A percentile compares a stretch with the other conserved stretches of the same genome.
phyloP scores from a whole-genome alignment of 2,797 vertebrate species.

The Masticophis lateralis region DNA sequence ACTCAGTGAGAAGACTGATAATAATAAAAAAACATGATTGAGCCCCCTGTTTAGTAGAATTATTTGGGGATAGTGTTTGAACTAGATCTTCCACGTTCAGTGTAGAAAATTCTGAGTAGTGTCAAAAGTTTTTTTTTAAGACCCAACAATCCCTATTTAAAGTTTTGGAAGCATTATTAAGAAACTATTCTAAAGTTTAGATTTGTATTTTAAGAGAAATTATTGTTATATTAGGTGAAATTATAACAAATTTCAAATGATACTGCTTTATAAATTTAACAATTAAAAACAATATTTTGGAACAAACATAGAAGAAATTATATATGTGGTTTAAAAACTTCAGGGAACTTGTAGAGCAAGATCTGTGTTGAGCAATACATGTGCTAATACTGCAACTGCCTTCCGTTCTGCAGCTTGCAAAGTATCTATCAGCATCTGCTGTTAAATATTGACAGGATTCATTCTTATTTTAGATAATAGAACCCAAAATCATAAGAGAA shows the following conservation, averaged over 20 bases:
- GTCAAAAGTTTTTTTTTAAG: background rate
- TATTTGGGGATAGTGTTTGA: background rate
- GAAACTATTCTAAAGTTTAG: background rate
- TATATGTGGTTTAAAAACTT: background rate
- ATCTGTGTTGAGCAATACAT: background rate
- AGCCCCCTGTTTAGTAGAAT: background rate
- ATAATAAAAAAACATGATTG: background rate
- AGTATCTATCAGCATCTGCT: background rate
- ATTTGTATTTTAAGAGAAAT: background rate
- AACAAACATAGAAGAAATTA: background rate
- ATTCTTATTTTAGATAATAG: conserved; percentile 35
- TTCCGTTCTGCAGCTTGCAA: background rate
- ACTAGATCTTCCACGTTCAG: background rate
- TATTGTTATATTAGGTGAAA: background rate
- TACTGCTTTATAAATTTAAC: background rate
- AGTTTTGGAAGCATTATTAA: background rate
- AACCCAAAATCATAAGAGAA: conserved; percentile 26
- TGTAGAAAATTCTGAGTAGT: background rate
- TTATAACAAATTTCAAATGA: background rate
- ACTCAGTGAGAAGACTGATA: background rate
- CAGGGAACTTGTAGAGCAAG: background rate
- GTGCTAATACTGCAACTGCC: background rate
- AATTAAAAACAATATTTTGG: background rate
- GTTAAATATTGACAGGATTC: background rate
- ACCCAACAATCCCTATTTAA: background rate